phyloP scores from a whole-genome alignment of 1,140 invertebrate genomes.

The Heliconius himera region DNA sequence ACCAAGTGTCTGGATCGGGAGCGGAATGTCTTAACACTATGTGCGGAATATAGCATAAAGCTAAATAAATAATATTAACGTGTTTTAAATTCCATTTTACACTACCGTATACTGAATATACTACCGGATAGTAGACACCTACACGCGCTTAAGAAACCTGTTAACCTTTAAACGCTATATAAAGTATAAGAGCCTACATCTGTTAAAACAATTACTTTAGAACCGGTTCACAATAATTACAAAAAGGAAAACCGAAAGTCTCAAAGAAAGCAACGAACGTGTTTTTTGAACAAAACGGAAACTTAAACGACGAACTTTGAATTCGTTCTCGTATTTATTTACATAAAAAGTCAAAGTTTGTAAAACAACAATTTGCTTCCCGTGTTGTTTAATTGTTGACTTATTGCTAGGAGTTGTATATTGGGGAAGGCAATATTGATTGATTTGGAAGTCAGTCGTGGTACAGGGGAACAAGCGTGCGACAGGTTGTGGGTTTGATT shows the following conservation, averaged over 20 bases:
- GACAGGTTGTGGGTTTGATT: too few species aligned
- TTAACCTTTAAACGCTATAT: not conserved
- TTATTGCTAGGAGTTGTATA: constrained; percentile 26
- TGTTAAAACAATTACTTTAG: not conserved
- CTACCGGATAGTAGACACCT: too few species aligned
- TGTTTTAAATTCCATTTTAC: too few species aligned
- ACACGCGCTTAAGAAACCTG: not conserved
- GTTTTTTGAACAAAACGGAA: constrained; percentile 31
- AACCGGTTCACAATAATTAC: not conserved
- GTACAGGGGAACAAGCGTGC: too few species aligned
- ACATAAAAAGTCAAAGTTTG: constrained; percentile 33
- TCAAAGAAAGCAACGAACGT: not conserved
- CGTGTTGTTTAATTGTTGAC: constrained; percentile 35
- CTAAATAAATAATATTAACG: too few species aligned
- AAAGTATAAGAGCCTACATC: not conserved
- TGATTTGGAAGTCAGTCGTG: not conserved
- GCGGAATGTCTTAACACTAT: too few species aligned
- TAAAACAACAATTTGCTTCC: constrained; percentile 29
- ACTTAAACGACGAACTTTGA: constrained; percentile 31
- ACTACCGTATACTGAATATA: too few species aligned
- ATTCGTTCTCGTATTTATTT: constrained; percentile 30
- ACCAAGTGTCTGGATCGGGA: too few species aligned
- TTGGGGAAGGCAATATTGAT: not conserved
- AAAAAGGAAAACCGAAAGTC: not conserved
- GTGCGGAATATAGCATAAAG: too few species aligned